Evolutionary conservation across 2,797 vertebrate species (phyloP), one percentile per base, ranked within the genome.

Genomic region (Spea hammondii): DNA sequence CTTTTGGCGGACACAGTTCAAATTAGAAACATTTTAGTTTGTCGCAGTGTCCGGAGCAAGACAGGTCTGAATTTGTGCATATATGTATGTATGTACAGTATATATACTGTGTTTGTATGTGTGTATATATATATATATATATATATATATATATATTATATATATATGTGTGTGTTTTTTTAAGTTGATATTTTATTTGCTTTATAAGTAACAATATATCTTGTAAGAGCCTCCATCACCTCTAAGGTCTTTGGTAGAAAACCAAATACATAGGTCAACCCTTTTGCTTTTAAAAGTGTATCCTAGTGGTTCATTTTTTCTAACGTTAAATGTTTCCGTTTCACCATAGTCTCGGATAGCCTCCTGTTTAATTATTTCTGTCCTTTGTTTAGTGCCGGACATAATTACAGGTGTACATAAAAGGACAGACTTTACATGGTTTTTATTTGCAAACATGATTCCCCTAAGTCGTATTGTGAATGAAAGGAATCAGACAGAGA

Each of bases 401-500:
- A 64, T 71, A 79, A 81, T 79, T 82, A 74, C 75, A 76, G 47
- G 72, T 70, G 32, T 57, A 17, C 45, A 55, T 13, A 72, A 65
- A 70, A 57, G 49, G 32, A 57, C 5, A 73, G 60, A 14, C 72
- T 59, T 53, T 64, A 77, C 47, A 45, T 78, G 11, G 73, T 85
- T 86, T 85, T 76, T 59, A 84, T 78, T 79, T 84, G 55, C n/a
- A 46, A 59, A 57, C 84, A 76, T 83, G 85, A 87, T 83, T 87
- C 17, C 71, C 82, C 17, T 83, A 86, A 12, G 76, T 62, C 70
- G 72, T 77, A 76, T n/a, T 60, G 53, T 82, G 85, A 88, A 84
- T 74, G 65, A 71, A 84, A 84, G 67, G 77, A 89, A 88, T 86
- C 67, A 86, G 79, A 76, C 70, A 85, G 85, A 85, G 79, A 84